A percentile compares a stretch with the other conserved stretches of the same genome.
phyloP scores from a whole-genome alignment of 2,888 invertebrate genomes.

The Agrochola circellaris region DNA sequence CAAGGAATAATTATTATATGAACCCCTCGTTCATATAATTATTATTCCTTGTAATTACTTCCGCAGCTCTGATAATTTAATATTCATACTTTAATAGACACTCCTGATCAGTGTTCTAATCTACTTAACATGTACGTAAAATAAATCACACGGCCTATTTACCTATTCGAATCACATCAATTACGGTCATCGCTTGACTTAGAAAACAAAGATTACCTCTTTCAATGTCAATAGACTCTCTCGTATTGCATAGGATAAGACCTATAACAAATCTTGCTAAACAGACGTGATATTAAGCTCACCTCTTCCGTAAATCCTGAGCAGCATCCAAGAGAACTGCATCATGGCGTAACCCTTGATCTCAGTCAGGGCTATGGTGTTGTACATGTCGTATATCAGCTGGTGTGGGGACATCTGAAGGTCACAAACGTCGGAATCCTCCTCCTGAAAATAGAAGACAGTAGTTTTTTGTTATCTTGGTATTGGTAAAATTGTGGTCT shows the following conservation, averaged over 20 bases:
- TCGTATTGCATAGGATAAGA: background rate
- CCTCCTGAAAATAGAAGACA: constrained; percentile 89
- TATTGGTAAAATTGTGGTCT: too few relatives aligned
- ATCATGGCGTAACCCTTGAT: constrained; percentile 97
- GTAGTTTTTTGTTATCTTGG: background rate
- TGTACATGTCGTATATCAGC: constrained; percentile 95
- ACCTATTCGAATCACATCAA: constrained; percentile 15
- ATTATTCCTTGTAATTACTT: constrained; percentile 26
- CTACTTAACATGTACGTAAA: background rate
- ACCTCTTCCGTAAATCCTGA: constrained; percentile 95
- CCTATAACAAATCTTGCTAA: background rate
- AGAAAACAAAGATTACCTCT: constrained; percentile 9
- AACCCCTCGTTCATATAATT: constrained; percentile 5
- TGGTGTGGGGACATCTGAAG: constrained; percentile 95
- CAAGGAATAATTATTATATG: too few relatives aligned
- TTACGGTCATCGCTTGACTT: constrained; percentile 7
- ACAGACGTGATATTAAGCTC: constrained; percentile 54
- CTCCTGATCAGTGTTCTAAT: background rate
- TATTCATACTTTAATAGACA: background rate
- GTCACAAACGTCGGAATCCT: constrained; percentile 92
- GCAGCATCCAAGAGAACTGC: constrained; percentile 97
- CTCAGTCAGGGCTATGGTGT: constrained; percentile 95
- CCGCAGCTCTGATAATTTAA: background rate
- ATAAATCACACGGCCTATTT: background rate
- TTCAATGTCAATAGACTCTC: background rate